Evolutionary conservation across 2,113 vertebrate species (phyloP), one percentile per base, ranked within the genome.

Genomic region (Chaetodon auriga): DNA sequence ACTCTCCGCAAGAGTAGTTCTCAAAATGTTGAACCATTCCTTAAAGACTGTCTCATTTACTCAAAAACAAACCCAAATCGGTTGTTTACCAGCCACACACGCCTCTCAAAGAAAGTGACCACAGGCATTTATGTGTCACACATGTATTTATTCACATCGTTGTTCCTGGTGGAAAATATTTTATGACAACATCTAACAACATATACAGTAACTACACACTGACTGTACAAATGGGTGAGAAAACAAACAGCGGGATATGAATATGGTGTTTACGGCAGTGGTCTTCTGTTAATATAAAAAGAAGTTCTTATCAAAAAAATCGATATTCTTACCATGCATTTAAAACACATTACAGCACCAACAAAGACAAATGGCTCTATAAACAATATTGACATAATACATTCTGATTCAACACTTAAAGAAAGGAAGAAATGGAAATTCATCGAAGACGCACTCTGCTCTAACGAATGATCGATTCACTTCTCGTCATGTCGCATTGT

Each of bases 281-380:
- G 78, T 89, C 72, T 78, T 87, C 77, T 84, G 87, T 84, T 83
- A 78, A 90, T 92, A 93, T 84, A 82, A 87, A 87, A 96, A 95
- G 96, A 96, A 95, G 94, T 95, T 95, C 88, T 96, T 96, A 96
- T 95, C 92, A 95, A 61, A 75, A 45, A 69, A 54, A 74, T 93
- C 80, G 80, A 87, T 94, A 89, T 94, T 93, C 88, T 94, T 92
- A 88, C 96, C 97, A 97, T 97, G 97, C 96, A 96, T 96, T 96
- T 94, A 93, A 95, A 96, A 95, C 92, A 96, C 94, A 91, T 85
- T 87, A 97, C 96, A 94, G 96, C 94, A 92, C 84, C 80, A 95
- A 96, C 13, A 84, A 95, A 82, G 95, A 97, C 96, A 95, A 90
- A 96, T 96, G 90, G 65, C 84, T 91, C 95, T 96, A 96, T 96